A percentile compares a stretch with the other conserved stretches of the same genome.
Conservation (phyloP, 1,140 invertebrate species). For the Teleopsis dalmanni region DNA sequence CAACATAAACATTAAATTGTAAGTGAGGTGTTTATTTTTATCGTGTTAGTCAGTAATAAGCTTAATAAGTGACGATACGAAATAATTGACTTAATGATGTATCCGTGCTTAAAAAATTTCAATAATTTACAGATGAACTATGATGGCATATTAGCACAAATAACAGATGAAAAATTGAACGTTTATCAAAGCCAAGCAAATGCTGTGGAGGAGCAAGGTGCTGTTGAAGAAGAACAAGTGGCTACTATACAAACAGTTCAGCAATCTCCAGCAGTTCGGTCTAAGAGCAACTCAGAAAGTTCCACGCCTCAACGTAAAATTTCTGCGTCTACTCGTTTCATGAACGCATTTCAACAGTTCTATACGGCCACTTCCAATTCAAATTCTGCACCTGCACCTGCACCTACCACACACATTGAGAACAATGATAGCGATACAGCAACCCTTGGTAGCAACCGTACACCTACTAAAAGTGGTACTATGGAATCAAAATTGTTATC, state of each 20-base stretch:
- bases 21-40: background rate
- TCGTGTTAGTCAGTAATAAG: background rate
- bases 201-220: constrained; percentile 19
- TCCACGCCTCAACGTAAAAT: constrained; percentile 38
- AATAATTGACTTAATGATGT: background rate
- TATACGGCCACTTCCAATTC: constrained; percentile 15
- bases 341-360: constrained; percentile 41
- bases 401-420: background rate
- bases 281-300: constrained; percentile 6
- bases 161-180: constrained; percentile 38
- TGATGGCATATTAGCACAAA: constrained; percentile 38
- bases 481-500: constrained; percentile 73
- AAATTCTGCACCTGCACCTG: background rate
- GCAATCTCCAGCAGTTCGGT: constrained; percentile 8
- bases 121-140: constrained; percentile 41
- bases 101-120: background rate
- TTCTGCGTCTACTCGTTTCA: constrained; percentile 41
- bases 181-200: constrained; percentile 20
- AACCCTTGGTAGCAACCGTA: constrained; percentile 24
- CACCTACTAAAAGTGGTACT: constrained; percentile 53
- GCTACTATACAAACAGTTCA: constrained; percentile 33
- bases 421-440: background rate
- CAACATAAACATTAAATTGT: constrained; percentile 2
- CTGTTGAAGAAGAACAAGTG: constrained; percentile 37
- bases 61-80: background rate